Conservation (phyloP, 2,113 vertebrate species). For the Corydoras sp. region DNA sequence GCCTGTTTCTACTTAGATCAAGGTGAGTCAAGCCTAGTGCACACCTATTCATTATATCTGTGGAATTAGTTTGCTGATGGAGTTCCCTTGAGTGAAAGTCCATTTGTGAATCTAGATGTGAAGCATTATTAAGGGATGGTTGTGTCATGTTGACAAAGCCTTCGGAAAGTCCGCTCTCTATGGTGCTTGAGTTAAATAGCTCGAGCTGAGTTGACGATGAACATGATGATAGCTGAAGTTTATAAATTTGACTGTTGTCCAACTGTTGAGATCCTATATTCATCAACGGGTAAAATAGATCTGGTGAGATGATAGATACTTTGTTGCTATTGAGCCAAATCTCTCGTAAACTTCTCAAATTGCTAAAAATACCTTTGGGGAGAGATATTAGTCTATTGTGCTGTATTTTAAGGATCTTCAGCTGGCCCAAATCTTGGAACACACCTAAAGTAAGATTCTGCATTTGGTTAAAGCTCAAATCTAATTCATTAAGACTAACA, state of each 20-base stretch:
- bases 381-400: constrained; percentile 50
- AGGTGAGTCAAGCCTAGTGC: constrained; percentile 36
- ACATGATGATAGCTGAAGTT: constrained; percentile 43
- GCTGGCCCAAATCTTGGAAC: constrained; percentile 43
- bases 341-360: constrained; percentile 44
- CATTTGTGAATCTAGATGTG: constrained; percentile 6
- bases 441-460: constrained; percentile 29
- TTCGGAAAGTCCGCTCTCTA: constrained; percentile 30
- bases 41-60: not conserved
- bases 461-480: constrained; percentile 53
- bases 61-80: constrained; percentile 42
- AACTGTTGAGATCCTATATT: constrained; percentile 43
- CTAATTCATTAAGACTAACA: constrained; percentile 40
- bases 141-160: constrained; percentile 28
- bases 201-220: constrained; percentile 37
- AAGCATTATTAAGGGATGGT: not conserved
- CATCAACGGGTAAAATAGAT: constrained; percentile 39
- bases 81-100: constrained; percentile 40
- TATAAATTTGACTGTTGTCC: constrained; percentile 47
- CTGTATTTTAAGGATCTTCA: constrained; percentile 52
- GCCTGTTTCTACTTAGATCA: constrained; percentile 45
- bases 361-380: constrained; percentile 42
- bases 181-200: constrained; percentile 41
- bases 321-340: constrained; percentile 56
- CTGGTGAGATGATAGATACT: constrained; percentile 34